phyloP scores from a whole-genome alignment of 2,113 vertebrate genomes.

The Saiga tatarica region DNA sequence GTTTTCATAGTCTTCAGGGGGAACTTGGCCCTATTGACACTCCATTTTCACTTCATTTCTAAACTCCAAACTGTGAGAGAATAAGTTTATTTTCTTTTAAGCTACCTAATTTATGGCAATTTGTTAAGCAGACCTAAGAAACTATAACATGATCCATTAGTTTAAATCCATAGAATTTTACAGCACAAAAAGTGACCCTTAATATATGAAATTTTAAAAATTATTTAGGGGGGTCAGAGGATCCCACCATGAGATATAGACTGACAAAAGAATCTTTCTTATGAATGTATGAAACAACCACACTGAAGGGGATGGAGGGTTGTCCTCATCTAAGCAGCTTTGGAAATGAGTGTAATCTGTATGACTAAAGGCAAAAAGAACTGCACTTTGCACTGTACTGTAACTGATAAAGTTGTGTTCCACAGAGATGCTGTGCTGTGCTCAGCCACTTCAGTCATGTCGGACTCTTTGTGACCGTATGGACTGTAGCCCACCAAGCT shows the following conservation, averaged over 20 bases:
- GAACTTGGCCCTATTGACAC: not conserved
- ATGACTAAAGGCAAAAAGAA: not conserved
- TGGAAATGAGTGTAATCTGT: not conserved
- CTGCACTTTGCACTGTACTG: rapidly evolving
- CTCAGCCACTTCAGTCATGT: not conserved
- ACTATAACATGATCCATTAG: not conserved
- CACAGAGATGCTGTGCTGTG: not conserved
- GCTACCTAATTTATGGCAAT: not conserved
- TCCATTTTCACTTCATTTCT: not conserved
- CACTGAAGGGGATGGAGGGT: not conserved
- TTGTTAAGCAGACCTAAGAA: not conserved
- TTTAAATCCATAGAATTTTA: not conserved
- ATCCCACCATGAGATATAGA: not conserved
- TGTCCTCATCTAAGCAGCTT: not conserved
- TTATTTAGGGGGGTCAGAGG: not conserved
- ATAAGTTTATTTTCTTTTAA: not conserved
- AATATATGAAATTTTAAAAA: not conserved
- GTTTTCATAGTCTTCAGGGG: not conserved
- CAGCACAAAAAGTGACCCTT: not conserved
- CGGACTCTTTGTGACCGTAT: not conserved
- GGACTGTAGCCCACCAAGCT: not conserved
- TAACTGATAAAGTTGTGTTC: not conserved
- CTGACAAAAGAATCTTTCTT: not conserved
- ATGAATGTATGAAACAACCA: not conserved
- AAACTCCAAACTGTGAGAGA: not conserved